Base-by-base conservation (phyloP, 2,888 invertebrate genomes). In the Nymphalis polychloros region DNA sequence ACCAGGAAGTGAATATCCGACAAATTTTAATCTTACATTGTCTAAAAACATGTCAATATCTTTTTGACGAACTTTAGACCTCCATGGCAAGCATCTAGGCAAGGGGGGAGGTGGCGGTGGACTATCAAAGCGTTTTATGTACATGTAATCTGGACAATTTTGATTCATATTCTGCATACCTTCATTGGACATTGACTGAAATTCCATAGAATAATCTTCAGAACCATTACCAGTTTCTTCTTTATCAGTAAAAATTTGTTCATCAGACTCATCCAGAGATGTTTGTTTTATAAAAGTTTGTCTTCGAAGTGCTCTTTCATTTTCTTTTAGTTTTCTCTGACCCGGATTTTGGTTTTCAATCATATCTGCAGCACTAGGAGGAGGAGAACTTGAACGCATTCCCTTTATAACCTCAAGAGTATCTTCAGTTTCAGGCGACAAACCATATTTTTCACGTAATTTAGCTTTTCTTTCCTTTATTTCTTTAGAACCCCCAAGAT, bases 331-430 rank as follows among this genome's bases (percentile, higher is more conserved):
- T 77, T 81, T 80, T 80, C 95, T 95, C 74, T 96, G 95, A 70
- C 95, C 94, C 73, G 96, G 95, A 84, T 97, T 97, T 86, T 97
- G 97, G 73, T 96, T 96, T 84, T 98, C 97, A 64, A 97, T 86
- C 79, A 97, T 94, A 84, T 98, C 98, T 31, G 96, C 96, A 49
- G 98, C 98, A 85, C 97, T 97, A 2, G 97, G 97, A 1, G 99
- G 98, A 8, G 99, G 98, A 3, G 98, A 98, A 65, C 98, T 98
- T 0, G 99, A 97, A 77, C 98, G 93, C 98, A 99, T 98, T 60
- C 95, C 95, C 81, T 95, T 96, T 2, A 98, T 97, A n/a, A 99
- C 96, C 89, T 98, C 97, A 76, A 98, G 94, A 0, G 99, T 98
- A 86, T 99, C 98, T 91, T 99, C 99, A 70, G 95, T 95, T 69